Conservation (phyloP, 2,797 vertebrate species). For the Rhyacichthys aspro region DNA sequence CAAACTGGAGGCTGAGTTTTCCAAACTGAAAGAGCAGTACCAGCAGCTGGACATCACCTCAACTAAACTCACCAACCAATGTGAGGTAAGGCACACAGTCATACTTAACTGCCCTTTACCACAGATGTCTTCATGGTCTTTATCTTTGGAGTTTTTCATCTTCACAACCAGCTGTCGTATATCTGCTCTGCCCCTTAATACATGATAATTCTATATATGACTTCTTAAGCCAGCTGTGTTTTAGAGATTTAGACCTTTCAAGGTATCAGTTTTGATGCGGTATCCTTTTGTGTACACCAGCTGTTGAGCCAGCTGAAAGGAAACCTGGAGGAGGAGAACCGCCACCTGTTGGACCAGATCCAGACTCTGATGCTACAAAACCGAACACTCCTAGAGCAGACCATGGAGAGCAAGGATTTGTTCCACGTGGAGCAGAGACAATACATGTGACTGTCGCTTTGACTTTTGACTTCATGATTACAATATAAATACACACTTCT, state of each 20-base stretch:
- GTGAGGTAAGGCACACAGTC: slow-evolving; percentile 83
- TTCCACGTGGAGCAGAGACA: slow-evolving; percentile 98
- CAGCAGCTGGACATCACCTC: slow-evolving; percentile 97
- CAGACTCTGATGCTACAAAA: slow-evolving; percentile 98
- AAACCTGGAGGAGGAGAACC: slow-evolving; percentile 98
- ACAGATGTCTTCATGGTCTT: neutral
- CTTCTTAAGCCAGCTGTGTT: slow-evolving; percentile 30
- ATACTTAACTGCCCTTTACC: too few species aligned
- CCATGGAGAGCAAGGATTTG: slow-evolving; percentile 99
- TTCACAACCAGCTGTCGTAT: neutral
- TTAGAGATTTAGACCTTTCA: neutral
- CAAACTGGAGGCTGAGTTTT: slow-evolving; percentile 95
- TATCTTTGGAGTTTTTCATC: neutral
- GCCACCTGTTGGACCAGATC: slow-evolving; percentile 96
- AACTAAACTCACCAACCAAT: slow-evolving; percentile 96
- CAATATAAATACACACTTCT: neutral
- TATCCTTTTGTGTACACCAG: slow-evolving; percentile 67
- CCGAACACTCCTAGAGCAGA: slow-evolving; percentile 94
- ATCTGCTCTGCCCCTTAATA: neutral
- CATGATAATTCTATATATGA: neutral
- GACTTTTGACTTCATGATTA: neutral
- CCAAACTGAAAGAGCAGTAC: slow-evolving; percentile 93
- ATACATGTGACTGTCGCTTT: slow-evolving; percentile 86
- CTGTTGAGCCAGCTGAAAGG: slow-evolving; percentile 97
- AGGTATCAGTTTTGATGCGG: slow-evolving; percentile 2